phyloP scores from a whole-genome alignment of 2,113 vertebrate genomes.

The Myocastor coypus region DNA sequence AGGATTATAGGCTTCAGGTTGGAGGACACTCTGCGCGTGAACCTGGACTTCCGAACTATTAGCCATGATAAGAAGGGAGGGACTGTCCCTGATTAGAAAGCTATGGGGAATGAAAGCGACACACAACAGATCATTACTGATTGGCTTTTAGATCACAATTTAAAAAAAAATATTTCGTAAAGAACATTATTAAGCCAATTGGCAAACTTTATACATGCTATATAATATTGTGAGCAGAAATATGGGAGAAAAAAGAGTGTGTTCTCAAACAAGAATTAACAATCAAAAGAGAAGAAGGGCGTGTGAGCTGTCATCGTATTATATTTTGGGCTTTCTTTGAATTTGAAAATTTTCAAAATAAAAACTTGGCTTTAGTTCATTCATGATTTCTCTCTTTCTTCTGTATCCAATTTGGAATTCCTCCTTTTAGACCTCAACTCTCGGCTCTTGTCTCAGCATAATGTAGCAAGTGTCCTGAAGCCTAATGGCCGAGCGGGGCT shows the following conservation, averaged over 20 bases:
- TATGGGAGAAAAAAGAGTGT: background rate
- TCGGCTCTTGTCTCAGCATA: background rate
- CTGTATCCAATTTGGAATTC: background rate
- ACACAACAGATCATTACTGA: background rate
- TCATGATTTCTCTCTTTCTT: background rate
- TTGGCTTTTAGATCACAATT: background rate
- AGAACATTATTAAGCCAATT: background rate
- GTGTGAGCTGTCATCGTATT: background rate
- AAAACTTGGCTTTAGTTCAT: constrained; percentile 13
- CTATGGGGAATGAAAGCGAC: background rate
- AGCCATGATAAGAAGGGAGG: background rate
- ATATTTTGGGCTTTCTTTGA: background rate
- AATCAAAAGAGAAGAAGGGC: background rate
- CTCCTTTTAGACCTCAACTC: background rate
- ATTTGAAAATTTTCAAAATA: constrained; percentile 23
- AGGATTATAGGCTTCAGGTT: background rate
- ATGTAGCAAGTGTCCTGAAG: background rate
- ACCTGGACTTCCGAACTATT: background rate
- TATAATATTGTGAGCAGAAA: constrained; percentile 13
- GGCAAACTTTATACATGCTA: background rate
- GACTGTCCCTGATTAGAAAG: background rate
- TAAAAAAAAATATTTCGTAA: background rate
- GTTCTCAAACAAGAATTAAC: background rate
- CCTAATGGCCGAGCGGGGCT: background rate
- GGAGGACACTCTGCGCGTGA: background rate